Evolutionary conservation across 2,888 invertebrate species (phyloP), one percentile per base, ranked within the genome.

Genomic region (Empis livida): DNA sequence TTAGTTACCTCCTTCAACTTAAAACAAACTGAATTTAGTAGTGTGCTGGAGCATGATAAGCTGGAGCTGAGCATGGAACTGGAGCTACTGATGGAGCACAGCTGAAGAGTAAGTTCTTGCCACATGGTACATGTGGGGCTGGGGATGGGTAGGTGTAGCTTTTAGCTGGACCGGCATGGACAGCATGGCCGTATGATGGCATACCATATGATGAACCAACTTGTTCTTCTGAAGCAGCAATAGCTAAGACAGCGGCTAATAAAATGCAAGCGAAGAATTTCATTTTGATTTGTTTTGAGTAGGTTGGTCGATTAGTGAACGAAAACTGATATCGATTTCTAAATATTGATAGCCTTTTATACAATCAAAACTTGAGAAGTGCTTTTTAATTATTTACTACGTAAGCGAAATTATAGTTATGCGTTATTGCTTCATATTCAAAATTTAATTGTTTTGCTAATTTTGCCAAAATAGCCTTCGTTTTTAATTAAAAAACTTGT

Each of bases 91-190:
- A 56, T 40, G 67, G 65, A 44, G 59, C 57, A 53, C 65, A 66
- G 49, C 67, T 65, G 52, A 65, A 57, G 46, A 66, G 50, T 46
- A 64, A 64, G 52, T 60, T 64, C 49, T 57, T 61, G 37, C 64
- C 59, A 50, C 66, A 64, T n/a, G 61, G 60, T 10, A 27, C 14
- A 11, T 27, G 3, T 30, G 42, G 42, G 10, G 15, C 42, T 10
- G 3, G 11, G 5, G 37, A n/a, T 38, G n/a, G 37, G 5, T 38
- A 14, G 9, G 37, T 15, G 15, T 38, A 15, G 9, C 11, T 32
- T n/a, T 10, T 32, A 13, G 32, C 32, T 13, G 10, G 13, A 6
- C 32, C 32, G 10, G 32, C 32, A 13, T 32, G 32, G 9, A 10
- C 13, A 3, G 32, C 32, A 32, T 37, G 11, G 4, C 41, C 20